Conservation (phyloP, 2,113 vertebrate genomes). For the Uria aalge region DNA sequence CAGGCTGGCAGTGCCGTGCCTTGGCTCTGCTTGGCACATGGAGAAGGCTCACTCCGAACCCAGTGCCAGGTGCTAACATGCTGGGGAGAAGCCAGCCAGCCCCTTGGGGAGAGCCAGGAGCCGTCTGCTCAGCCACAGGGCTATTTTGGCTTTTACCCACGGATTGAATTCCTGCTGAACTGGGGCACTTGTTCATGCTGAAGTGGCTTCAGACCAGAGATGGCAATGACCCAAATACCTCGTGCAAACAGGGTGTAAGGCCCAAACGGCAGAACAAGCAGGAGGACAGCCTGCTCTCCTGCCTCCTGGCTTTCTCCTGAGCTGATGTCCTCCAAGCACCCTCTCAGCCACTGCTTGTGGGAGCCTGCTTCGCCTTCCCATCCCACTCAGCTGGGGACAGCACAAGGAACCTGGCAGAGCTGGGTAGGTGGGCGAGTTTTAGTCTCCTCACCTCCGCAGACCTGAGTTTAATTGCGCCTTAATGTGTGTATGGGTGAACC, state of each 20-base stretch:
- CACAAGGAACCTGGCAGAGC: background rate
- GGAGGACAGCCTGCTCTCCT: background rate
- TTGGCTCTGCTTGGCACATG: background rate
- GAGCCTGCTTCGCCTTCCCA: background rate
- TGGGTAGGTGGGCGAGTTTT: background rate
- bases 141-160: background rate
- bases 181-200: rapidly evolving
- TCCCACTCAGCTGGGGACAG: background rate
- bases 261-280: background rate
- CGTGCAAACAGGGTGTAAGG: background rate
- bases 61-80: background rate
- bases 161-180: background rate
- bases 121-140: background rate
- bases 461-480: background rate
- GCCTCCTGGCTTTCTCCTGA: background rate
- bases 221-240: background rate
- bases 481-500: background rate
- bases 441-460: background rate
- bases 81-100: constrained; percentile 5
- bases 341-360: background rate
- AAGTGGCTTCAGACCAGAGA: background rate
- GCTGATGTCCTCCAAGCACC: background rate
- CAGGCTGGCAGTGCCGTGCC: background rate
- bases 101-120: background rate
- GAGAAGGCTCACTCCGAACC: background rate